phyloP scores from a whole-genome alignment of 2,113 vertebrate genomes.

The Zapus hudsonius region DNA sequence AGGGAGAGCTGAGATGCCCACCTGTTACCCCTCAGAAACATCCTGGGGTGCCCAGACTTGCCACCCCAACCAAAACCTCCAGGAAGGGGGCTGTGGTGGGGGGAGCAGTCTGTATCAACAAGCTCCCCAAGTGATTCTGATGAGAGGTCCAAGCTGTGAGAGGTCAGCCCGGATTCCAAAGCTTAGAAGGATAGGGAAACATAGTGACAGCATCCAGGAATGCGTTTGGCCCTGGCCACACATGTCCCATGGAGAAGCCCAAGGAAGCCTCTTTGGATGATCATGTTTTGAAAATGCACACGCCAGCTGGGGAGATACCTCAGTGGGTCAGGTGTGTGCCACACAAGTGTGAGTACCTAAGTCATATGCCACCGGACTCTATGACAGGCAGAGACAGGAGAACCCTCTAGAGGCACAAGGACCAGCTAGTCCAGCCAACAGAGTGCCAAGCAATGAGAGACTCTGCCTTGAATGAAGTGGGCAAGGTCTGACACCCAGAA shows the following conservation, averaged over 20 bases:
- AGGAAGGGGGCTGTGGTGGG: not conserved
- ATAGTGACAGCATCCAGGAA: rapidly evolving
- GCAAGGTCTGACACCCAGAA: no score
- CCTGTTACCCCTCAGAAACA: not conserved
- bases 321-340: no score
- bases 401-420: no score
- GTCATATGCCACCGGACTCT: no score
- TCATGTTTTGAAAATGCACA: rapidly evolving
- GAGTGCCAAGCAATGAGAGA: no score
- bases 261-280: rapidly evolving
- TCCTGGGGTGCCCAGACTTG: not conserved
- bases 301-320: no score
- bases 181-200: not conserved
- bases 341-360: no score
- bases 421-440: no score
- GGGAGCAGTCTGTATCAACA: no score
- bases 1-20: not conserved
- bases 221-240: rapidly evolving
- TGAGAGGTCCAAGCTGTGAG: not conserved
- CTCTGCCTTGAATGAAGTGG: no score
- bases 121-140: not conserved
- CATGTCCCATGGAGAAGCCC: not conserved
- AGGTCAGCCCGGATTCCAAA: not conserved
- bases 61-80: not conserved
- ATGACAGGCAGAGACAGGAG: no score